Evolutionary conservation across 35 echinoderm and acorn worm species (phyloP).

Genomic region (Heliocidaris tuberculata): DNA sequence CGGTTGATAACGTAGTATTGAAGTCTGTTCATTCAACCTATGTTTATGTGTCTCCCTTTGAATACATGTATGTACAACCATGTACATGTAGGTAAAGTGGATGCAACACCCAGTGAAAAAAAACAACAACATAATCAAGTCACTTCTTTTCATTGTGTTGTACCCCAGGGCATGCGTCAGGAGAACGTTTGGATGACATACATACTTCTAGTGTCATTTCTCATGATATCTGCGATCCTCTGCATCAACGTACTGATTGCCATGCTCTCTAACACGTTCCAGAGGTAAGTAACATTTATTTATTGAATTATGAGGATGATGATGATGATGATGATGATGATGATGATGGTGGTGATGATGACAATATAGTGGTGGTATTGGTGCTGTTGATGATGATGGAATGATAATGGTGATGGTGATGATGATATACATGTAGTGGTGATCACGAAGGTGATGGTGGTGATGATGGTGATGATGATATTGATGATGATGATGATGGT

Average conservation of each 20-base stretch:
- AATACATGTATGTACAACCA: too few species aligned
- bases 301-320: background rate
- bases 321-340: background rate
- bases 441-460: too few species aligned
- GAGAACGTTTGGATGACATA: constrained; percentile 72
- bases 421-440: too few species aligned
- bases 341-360: background rate
- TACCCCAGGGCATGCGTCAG: constrained; percentile 71
- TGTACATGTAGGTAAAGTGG: too few species aligned
- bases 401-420: too few species aligned
- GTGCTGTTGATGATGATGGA: background rate
- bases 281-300: constrained; percentile 65
- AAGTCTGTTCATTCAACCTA: too few species aligned
- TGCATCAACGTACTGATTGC: constrained; percentile 95
- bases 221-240: constrained; percentile 86
- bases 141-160: background rate
- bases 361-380: background rate
- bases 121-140: too few species aligned
- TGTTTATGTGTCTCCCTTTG: too few species aligned
- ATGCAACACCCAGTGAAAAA: too few species aligned
- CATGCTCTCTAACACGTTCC: constrained; percentile 91
- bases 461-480: too few species aligned
- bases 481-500: too few species aligned
- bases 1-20: too few species aligned
- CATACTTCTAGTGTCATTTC: constrained; percentile 73